Conservation (phyloP, 1,140 invertebrate species). For the Spodoptera frugiperda region DNA sequence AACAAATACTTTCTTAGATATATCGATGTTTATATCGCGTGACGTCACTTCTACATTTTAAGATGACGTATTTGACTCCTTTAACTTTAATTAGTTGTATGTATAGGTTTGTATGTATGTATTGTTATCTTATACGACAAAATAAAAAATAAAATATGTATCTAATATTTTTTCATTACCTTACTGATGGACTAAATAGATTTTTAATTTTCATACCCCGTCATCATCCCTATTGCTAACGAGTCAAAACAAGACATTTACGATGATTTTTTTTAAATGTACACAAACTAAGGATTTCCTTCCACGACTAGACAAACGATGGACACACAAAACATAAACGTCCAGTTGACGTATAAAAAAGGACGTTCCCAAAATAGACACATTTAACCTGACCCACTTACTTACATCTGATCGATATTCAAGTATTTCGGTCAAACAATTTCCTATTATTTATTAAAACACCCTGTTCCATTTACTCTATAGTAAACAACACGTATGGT, state of each 20-base stretch:
- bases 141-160: too few species aligned
- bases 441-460: conserved; percentile 33
- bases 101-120: too few species aligned
- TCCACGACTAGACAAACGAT: background rate
- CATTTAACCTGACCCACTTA: conserved; percentile 50
- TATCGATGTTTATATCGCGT: too few species aligned
- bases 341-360: conserved; percentile 34
- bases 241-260: background rate
- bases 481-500: background rate
- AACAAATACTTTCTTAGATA: too few species aligned
- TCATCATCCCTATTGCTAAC: background rate
- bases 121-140: too few species aligned
- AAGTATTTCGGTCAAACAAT: conserved; percentile 43
- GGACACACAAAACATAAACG: background rate
- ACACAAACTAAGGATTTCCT: background rate
- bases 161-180: too few species aligned
- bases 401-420: conserved; percentile 49
- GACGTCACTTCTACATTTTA: too few species aligned
- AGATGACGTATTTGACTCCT: too few species aligned
- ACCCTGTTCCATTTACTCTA: background rate
- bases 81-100: too few species aligned
- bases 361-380: conserved; percentile 48
- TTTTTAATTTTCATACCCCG: too few species aligned
- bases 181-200: too few species aligned
- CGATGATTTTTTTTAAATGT: background rate